These are phyloP conservation scores for Lepisosteus osseus DNA, from an alignment of 2,113 vertebrate species.

Conservation along the genomic window DNA sequence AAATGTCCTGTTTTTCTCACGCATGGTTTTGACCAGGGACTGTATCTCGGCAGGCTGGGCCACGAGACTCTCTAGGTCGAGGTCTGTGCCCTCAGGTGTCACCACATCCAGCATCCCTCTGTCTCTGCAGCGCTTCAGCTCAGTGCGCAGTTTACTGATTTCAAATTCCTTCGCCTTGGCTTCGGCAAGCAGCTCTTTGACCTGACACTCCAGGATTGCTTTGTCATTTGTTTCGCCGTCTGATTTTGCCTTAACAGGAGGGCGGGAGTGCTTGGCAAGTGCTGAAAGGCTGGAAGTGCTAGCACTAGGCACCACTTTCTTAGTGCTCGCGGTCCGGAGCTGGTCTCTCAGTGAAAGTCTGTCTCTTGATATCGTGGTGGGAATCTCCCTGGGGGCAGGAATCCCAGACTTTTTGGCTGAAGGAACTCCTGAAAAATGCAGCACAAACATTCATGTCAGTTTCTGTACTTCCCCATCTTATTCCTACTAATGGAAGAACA, in stretches of 20 bases:
- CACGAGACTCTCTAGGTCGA: slow-evolving; percentile 31
- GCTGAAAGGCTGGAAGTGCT: slow-evolving; percentile 80
- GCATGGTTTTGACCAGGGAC: slow-evolving; percentile 70
- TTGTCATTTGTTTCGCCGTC: slow-evolving; percentile 75
- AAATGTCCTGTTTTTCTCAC: slow-evolving; percentile 82
- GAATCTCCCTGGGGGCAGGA: slow-evolving; percentile 81
- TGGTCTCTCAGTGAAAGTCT: slow-evolving; percentile 74
- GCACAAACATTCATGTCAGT: neutral
- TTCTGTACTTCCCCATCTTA: neutral
- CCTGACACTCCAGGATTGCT: slow-evolving; percentile 80
- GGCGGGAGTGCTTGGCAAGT: slow-evolving; percentile 76
- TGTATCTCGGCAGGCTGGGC: slow-evolving; percentile 59
- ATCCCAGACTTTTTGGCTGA: slow-evolving; percentile 85
- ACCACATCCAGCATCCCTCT: slow-evolving; percentile 54
- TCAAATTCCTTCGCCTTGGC: slow-evolving; percentile 91
- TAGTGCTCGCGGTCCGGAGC: slow-evolving; percentile 54
- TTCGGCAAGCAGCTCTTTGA: slow-evolving; percentile 89
- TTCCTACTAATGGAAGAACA: neutral
- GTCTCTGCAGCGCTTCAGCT: slow-evolving; percentile 78
- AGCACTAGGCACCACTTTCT: slow-evolving; percentile 80
- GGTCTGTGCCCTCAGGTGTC: slow-evolving; percentile 42
- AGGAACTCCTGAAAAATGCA: slow-evolving; percentile 62
- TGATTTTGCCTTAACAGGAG: slow-evolving; percentile 67
- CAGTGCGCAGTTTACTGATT: slow-evolving; percentile 84
- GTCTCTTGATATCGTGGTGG: slow-evolving; percentile 72